phyloP scores from a whole-genome alignment of 2,797 vertebrate genomes.

The Falco novaeseelandiae region DNA sequence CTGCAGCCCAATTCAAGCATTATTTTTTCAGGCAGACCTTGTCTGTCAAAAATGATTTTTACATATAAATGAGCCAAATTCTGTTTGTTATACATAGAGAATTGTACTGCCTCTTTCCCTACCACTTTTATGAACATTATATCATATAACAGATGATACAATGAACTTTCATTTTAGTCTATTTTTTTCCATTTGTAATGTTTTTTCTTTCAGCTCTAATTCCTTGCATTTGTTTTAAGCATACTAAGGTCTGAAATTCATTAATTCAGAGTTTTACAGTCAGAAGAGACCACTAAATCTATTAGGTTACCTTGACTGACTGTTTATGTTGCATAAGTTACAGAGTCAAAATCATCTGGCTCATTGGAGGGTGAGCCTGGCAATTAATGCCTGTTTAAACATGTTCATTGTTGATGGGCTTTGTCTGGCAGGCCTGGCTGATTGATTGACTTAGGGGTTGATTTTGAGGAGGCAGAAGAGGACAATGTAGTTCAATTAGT shows the following conservation, averaged over 20 bases:
- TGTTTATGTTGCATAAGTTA: fast-evolving
- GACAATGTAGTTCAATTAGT: not conserved
- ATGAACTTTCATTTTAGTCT: not conserved
- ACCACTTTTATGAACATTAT: not conserved
- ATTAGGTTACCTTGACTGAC: not conserved
- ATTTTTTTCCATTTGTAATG: not conserved
- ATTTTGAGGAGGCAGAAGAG: not conserved
- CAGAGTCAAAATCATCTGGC: not conserved
- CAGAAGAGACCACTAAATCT: not conserved
- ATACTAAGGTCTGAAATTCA: not conserved
- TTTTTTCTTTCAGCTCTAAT: not conserved
- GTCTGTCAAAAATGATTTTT: not conserved
- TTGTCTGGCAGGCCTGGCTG: not conserved
- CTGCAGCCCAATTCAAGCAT: not conserved
- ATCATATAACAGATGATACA: not conserved
- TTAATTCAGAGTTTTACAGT: not conserved
- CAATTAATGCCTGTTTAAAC: not conserved
- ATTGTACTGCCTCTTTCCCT: not conserved
- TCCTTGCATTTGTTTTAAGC: not conserved
- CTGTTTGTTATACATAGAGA: not conserved
- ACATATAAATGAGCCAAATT: not conserved
- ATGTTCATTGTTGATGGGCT: not conserved
- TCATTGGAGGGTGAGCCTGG: not conserved
- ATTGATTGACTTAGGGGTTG: not conserved
- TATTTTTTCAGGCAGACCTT: not conserved